Evolutionary conservation across 2,797 vertebrate species (phyloP), one percentile per base, ranked within the genome.

Genomic region (Sebastolobus alascanus): DNA sequence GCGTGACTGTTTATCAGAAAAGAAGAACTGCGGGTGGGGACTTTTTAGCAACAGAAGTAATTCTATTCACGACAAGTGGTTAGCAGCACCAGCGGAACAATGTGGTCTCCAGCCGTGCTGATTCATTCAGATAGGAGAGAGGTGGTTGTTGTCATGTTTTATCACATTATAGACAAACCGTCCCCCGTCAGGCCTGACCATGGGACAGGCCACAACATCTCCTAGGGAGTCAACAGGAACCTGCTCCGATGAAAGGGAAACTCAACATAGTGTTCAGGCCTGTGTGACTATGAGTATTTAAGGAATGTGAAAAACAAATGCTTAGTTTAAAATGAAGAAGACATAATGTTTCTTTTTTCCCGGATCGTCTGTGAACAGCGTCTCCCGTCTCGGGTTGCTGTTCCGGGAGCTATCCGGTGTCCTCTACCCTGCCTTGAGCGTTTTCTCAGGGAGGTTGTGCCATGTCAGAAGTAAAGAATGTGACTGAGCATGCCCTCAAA

Each of bases 1-100:
- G 71, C 29, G 20, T 1, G 1, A 38, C 72, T 80, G 77, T 90
- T 93, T 69, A 88, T 87, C 73, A 83, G 69, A 94, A 94, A 93
- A 93, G 90, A 86, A 90, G 91, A 94, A 94, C 84, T 81, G 83
- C 14, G 77, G 84, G 79, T 84, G 84, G 92, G 90, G 90, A 90
- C 76, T 95, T 93, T 52, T 89, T 71, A 73, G 86, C 83, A 82
- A 68, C 73, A 79, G 38, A 86, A 87, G 83, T 85, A 81, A 84
- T 64, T 43, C 64, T 68, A 78, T 69, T 86, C 81, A 80, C 80
- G 90, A 86, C 78, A 77, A 84, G 69, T 29, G 78, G 75, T 87
- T 76, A 66, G 43, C 46, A 50, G 46, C 64, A 61, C 37, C 64
- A 79, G 86, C 7, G 64, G 81, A 93, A 91, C 68, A 77, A 77